phyloP scores from a whole-genome alignment of 2,797 vertebrate species.

The Chanos chanos region DNA sequence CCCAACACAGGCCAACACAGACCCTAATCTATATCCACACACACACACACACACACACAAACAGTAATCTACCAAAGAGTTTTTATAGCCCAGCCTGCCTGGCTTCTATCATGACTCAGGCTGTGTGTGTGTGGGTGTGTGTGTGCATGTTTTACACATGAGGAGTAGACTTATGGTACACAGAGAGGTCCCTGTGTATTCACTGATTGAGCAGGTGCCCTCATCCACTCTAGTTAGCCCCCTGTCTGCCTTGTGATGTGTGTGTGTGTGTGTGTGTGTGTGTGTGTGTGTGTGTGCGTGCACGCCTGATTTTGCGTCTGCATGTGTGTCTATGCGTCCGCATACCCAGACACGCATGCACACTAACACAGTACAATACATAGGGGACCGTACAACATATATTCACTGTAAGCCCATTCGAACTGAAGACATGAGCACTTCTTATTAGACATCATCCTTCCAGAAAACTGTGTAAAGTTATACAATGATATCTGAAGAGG shows the following conservation, averaged over 20 bases:
- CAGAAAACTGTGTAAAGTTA: too few relatives aligned
- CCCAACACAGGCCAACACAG: neutral
- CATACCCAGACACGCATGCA: too few relatives aligned
- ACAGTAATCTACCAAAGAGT: constrained; percentile 16
- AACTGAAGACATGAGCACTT: too few relatives aligned
- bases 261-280: neutral
- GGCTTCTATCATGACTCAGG: constrained; percentile 6
- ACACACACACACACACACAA: constrained; percentile 3
- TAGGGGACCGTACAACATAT: too few relatives aligned
- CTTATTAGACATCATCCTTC: too few relatives aligned
- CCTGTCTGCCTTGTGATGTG: constrained; percentile 21
- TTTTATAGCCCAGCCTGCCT: neutral
- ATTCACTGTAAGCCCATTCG: too few relatives aligned
- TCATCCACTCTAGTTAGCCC: constrained; percentile 15
- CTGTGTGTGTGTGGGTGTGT: constrained; percentile 14
- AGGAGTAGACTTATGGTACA: neutral
- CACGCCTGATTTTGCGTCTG: too few relatives aligned
- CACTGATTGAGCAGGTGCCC: constrained; percentile 7
- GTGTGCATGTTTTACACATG: constrained; percentile 7
- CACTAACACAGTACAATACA: too few relatives aligned
- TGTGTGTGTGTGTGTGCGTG: neutral
- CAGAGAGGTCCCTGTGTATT: constrained; percentile 5
- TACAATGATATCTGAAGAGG: too few relatives aligned
- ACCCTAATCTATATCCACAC: neutral
- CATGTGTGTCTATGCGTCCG: too few relatives aligned